Evolutionary conservation across 2,888 invertebrate species (phyloP).

Genomic region (Agonopterix subpropinquella): DNA sequence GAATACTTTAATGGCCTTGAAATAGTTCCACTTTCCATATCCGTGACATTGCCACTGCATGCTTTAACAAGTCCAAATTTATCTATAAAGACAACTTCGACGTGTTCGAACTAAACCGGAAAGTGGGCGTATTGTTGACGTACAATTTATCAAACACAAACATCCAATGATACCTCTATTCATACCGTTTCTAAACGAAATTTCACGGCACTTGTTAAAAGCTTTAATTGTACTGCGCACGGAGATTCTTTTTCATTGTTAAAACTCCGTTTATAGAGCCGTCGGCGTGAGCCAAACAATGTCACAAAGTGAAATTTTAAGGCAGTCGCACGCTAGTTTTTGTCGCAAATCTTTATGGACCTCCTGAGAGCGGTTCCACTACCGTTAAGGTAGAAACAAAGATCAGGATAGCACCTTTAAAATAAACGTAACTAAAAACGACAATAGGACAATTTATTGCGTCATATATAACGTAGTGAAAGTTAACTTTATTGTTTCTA

Average conservation of each 20-base stretch:
- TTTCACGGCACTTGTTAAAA: slow-evolving; percentile 57
- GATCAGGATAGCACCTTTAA: slow-evolving; percentile 19
- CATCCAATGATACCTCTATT: slow-evolving; percentile 62
- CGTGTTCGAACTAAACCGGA: slow-evolving; percentile 20
- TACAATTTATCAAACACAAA: slow-evolving; percentile 57
- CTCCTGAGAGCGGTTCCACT: slow-evolving; percentile 50
- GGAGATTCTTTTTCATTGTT: slow-evolving; percentile 37
- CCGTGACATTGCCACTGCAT: too few relatives aligned
- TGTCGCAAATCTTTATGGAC: slow-evolving; percentile 40
- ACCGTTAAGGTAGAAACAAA: slow-evolving; percentile 67
- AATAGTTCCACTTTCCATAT: too few relatives aligned
- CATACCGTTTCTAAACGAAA: slow-evolving; percentile 42
- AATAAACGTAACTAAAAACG: slow-evolving; percentile 5
- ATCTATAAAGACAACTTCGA: too few relatives aligned
- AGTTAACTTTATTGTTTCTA: slow-evolving; percentile 50
- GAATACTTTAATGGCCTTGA: too few relatives aligned
- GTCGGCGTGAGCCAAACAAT: slow-evolving; percentile 34
- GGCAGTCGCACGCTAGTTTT: slow-evolving; percentile 43
- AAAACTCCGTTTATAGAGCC: slow-evolving; percentile 37
- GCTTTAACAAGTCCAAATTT: too few relatives aligned
- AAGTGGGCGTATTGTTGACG: slow-evolving; percentile 63
- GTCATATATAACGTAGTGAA: slow-evolving; percentile 70
- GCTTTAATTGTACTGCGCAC: slow-evolving; percentile 49
- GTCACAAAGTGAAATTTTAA: slow-evolving; percentile 46
- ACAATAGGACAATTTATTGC: slow-evolving; percentile 60